Evolutionary conservation across 2,113 vertebrate genomes (phyloP).

Genomic region (Rhinopithecus roxellana): DNA sequence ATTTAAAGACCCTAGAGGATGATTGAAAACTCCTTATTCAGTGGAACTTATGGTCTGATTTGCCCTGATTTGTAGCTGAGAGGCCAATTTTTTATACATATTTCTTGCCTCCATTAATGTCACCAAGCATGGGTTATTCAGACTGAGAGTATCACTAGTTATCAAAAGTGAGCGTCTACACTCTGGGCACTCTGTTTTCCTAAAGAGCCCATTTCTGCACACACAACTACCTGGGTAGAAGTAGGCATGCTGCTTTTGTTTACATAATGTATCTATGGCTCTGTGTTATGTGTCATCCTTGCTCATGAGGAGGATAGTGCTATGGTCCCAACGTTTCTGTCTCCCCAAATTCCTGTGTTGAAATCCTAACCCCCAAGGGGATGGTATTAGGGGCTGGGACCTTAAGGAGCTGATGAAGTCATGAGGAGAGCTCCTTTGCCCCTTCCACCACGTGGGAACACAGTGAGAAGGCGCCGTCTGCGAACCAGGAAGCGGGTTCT

Average conservation of each 20-base stretch:
- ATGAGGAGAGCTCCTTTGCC: neutral
- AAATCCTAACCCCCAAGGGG: neutral
- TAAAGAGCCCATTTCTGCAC: fast-evolving
- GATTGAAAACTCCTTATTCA: neutral
- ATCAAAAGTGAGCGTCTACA: fast-evolving
- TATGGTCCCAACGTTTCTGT: neutral
- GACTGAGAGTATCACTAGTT: neutral
- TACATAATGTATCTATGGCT: fast-evolving
- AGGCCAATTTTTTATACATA: fast-evolving
- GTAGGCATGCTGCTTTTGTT: too few relatives aligned
- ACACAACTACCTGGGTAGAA: fast-evolving
- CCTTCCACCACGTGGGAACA: neutral
- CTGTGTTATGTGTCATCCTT: fast-evolving
- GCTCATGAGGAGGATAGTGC: neutral
- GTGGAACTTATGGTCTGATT: neutral
- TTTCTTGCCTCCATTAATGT: fast-evolving
- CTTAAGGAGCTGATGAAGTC: neutral
- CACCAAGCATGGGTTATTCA: fast-evolving
- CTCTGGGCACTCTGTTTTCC: fast-evolving
- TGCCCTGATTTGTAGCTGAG: fast-evolving
- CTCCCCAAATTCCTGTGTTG: neutral
- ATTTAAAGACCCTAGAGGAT: neutral
- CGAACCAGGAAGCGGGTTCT: neutral
- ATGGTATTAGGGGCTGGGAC: neutral
- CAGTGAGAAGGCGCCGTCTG: neutral